Evolutionary conservation across 2,113 vertebrate species (phyloP).

Genomic region (Abramis brama): DNA sequence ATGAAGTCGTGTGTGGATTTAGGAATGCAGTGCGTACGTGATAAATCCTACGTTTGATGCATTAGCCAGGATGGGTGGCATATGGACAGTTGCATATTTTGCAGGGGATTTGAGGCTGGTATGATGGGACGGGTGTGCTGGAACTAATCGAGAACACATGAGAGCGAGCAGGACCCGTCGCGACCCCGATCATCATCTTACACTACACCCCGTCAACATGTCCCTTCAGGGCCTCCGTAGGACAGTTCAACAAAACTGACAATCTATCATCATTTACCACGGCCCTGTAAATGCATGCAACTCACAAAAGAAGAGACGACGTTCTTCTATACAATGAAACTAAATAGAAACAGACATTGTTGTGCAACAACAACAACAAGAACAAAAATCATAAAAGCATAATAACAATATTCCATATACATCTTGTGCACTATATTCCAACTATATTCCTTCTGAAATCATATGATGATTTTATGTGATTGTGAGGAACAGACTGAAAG

Average conservation of each 20-base stretch:
- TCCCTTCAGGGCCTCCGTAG: too few relatives aligned
- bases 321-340: background rate
- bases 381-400: background rate
- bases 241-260: too few relatives aligned
- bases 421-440: too few relatives aligned
- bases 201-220: background rate
- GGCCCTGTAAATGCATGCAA: background rate
- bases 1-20: background rate
- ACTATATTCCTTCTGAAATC: background rate
- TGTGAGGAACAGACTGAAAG: background rate
- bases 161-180: background rate
- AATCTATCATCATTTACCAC: too few relatives aligned
- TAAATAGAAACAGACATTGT: background rate
- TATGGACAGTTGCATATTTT: background rate
- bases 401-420: background rate
- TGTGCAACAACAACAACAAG: background rate
- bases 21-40: conserved; percentile 10
- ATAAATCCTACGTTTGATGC: background rate
- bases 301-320: background rate
- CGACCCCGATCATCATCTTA: background rate
- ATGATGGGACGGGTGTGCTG: background rate
- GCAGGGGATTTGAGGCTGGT: conserved; percentile 1
- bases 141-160: conserved; percentile 47
- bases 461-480: background rate
- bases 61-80: background rate